These are phyloP conservation scores for Pomatorhinus ruficollis DNA, from an alignment of 2,113 vertebrate genomes.

Conservation along the genomic window DNA sequence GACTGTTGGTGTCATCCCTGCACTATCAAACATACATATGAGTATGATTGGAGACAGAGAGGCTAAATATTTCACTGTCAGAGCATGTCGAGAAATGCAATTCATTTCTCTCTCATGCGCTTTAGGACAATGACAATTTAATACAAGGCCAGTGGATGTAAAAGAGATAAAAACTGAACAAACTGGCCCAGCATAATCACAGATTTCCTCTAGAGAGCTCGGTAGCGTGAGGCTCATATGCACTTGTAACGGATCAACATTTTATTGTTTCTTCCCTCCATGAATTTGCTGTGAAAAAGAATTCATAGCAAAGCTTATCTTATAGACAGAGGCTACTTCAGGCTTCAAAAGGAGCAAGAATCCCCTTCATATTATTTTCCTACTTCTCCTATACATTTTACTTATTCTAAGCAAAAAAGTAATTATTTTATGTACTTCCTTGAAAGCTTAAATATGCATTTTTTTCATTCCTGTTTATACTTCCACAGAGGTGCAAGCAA, in stretches of 20 bases:
- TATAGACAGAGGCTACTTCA: not conserved
- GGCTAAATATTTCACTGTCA: conserved; percentile 99
- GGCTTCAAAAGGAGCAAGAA: not conserved
- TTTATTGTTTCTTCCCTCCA: conserved; percentile 72
- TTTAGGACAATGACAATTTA: conserved; percentile 90
- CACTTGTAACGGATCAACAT: conserved; percentile 69
- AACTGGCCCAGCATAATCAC: conserved; percentile 75
- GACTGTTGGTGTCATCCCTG: conserved; percentile 76
- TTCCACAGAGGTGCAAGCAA: conserved; percentile 10
- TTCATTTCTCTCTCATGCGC: conserved; percentile 87
- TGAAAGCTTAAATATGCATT: not conserved
- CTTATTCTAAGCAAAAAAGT: conserved; percentile 1
- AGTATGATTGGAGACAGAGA: conserved; percentile 89
- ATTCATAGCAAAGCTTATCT: conserved; percentile 10
- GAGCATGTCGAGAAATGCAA: conserved; percentile 77
- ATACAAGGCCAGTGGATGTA: conserved; percentile 82
- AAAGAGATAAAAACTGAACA: conserved; percentile 81
- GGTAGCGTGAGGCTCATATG: conserved; percentile 37
- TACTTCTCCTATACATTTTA: not conserved
- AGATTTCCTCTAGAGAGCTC: conserved; percentile 78
- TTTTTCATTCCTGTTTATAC: conserved; percentile 1
- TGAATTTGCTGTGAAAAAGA: conserved; percentile 55
- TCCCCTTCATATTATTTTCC: not conserved
- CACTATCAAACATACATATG: conserved; percentile 80
- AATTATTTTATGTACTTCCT: not conserved